Conservation (phyloP, 1,140 invertebrate genomes). For the Solenopsis fugax region DNA sequence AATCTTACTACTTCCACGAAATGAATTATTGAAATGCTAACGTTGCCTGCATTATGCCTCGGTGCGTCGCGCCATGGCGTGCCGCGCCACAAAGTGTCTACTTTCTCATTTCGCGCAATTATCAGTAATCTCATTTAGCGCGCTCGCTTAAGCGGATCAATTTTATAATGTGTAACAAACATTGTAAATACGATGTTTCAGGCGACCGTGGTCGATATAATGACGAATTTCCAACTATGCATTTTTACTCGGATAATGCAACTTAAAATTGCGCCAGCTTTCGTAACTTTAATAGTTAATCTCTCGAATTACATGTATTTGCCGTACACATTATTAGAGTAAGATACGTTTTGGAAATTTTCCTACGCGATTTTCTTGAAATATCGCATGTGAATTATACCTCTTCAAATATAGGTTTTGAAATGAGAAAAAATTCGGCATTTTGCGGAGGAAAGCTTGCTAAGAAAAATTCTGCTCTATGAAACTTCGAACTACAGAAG, state of each 20-base stretch:
- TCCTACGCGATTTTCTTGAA: background rate
- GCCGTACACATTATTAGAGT: background rate
- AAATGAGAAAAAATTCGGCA: background rate
- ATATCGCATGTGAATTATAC: background rate
- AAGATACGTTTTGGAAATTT: background rate
- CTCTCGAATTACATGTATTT: background rate
- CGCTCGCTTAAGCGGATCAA: conserved; percentile 10
- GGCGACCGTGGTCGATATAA: background rate
- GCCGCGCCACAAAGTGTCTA: conserved; percentile 11
- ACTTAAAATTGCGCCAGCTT: background rate
- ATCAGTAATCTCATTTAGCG: conserved; percentile 46
- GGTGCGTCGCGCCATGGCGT: conserved; percentile 24
- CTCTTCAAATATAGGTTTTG: background rate
- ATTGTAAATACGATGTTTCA: background rate
- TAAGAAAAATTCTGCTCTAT: background rate
- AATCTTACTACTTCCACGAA: conserved; percentile 62
- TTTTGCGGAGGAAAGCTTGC: background rate
- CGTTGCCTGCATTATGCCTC: conserved; percentile 54
- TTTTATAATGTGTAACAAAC: background rate
- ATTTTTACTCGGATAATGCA: background rate
- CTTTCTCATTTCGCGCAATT: conserved; percentile 65
- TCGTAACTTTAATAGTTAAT: background rate
- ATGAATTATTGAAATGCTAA: conserved; percentile 64
- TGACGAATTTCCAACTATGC: background rate
- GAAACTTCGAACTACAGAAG: background rate